Evolutionary conservation across 2,797 vertebrate species (phyloP), one percentile per base, ranked within the genome.

Genomic region (Kryptopterus vitreolus): DNA sequence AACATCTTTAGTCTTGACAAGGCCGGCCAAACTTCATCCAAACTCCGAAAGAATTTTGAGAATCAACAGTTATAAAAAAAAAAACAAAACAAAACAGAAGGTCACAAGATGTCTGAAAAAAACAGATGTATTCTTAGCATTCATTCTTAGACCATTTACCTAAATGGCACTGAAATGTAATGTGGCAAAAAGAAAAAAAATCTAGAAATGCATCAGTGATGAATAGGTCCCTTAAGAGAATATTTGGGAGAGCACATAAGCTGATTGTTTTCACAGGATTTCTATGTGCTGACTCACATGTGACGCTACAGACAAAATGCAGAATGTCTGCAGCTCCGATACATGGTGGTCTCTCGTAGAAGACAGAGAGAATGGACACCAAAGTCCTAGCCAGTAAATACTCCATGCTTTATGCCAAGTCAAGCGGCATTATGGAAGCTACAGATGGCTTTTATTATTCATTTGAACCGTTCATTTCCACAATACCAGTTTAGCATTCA

Each of bases 1-100:
- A 80, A 46, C 58, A 62, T 46, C 43, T 61, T 48, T 62, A 55
- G 48, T 31, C 58, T 55, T 80, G 78, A 74, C 20, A 50, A 66
- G 62, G 8, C 38, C 48, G 2, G 15, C 26, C 22, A 68, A 76
- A n/a, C 26, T 24, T 68, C 46, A 29, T 76, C 26, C 31, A 75
- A 80, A 50, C 52, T 50, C 24, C 35, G 3, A 43, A 55, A 53
- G 26, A 24, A 75, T 55, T 58, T 58, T 58, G 6, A 68, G 9
- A 68, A 53, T 57, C 35, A 74, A 58, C 58, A 79, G 20, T 35
- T 33, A 63, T 15, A 33, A 63, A 61, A 35, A 76, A 43, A 43
- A 43, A 43, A 22, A 72, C n/a, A n/a, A n/a, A n/a, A n/a, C n/a
- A n/a, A n/a, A 46, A 73, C 31, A 76, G 38, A 6, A 76, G 38